A percentile compares a stretch with the other conserved stretches of the same genome.
phyloP scores from a whole-genome alignment of 2,888 invertebrate species.

The Lathronympha strigana region DNA sequence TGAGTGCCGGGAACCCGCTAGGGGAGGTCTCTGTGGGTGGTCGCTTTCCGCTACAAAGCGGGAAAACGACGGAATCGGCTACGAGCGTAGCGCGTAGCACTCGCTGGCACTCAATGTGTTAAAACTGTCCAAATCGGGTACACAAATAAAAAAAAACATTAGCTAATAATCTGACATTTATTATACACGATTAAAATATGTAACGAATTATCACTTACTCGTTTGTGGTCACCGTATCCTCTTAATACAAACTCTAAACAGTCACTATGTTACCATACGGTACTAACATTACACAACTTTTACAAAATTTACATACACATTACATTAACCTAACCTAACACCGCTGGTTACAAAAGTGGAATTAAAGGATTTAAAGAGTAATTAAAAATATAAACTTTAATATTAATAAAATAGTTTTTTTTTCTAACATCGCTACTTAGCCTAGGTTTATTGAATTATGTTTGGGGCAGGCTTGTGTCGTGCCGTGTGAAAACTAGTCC shows the following conservation, averaged over 20 bases:
- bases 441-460: conserved; percentile 46
- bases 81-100: too few relatives aligned
- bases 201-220: conserved; percentile 66
- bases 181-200: conserved; percentile 73
- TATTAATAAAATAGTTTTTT: conserved; percentile 65
- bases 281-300: conserved; percentile 57
- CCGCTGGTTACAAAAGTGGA: conserved; percentile 50
- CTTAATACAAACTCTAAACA: conserved; percentile 35
- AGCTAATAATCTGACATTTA: conserved; percentile 69
- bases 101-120: too few relatives aligned
- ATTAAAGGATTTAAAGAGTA: conserved; percentile 45
- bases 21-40: too few relatives aligned
- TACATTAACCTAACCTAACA: conserved; percentile 60
- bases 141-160: conserved; percentile 56
- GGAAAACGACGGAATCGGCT: too few relatives aligned
- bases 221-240: conserved; percentile 53
- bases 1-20: too few relatives aligned
- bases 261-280: conserved; percentile 42
- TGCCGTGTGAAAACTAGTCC: neutral
- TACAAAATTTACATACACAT: conserved; percentile 77
- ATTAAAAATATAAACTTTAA: conserved; percentile 65
- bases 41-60: too few relatives aligned
- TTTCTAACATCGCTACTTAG: conserved; percentile 53
- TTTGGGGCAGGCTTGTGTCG: conserved; percentile 53
- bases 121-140: neutral